phyloP scores from a whole-genome alignment of 2,797 vertebrate species.

The Pelobates cultripes region DNA sequence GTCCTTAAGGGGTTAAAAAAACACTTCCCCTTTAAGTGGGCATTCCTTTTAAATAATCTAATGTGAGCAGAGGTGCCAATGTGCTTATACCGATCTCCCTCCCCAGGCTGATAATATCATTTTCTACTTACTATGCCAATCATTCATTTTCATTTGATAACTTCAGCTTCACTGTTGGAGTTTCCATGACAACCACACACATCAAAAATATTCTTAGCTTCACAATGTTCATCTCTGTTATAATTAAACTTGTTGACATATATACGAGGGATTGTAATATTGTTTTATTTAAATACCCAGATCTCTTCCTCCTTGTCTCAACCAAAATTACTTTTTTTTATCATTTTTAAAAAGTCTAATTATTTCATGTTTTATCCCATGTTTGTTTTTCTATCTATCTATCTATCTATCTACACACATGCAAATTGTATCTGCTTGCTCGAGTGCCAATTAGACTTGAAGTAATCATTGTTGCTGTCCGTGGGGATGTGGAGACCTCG shows the following conservation, averaged over 20 bases:
- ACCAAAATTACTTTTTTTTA: not conserved
- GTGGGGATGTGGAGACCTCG: slow-evolving; percentile 1
- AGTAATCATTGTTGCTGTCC: slow-evolving; percentile 17
- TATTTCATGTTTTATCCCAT: not conserved
- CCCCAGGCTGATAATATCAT: no score
- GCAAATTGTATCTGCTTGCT: not conserved
- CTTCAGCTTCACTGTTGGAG: slow-evolving; percentile 2
- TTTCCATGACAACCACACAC: slow-evolving; percentile 35
- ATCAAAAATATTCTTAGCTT: slow-evolving; percentile 44
- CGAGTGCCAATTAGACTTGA: slow-evolving; percentile 37
- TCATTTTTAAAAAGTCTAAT: not conserved
- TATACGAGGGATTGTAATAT: not conserved
- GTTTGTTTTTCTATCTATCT: not conserved
- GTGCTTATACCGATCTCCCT: no score
- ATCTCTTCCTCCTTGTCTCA: no score
- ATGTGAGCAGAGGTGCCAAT: no score
- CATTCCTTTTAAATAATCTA: no score
- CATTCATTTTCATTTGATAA: no score
- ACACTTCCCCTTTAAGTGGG: no score
- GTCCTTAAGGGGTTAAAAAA: no score
- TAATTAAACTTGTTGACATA: slow-evolving; percentile 33
- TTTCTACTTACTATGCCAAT: no score
- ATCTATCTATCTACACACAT: not conserved
- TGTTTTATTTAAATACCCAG: not conserved
- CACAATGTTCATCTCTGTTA: not conserved